Evolutionary conservation across 2,888 invertebrate species (phyloP), one percentile per base, ranked within the genome.

Genomic region (Sylvicola cinctus): DNA sequence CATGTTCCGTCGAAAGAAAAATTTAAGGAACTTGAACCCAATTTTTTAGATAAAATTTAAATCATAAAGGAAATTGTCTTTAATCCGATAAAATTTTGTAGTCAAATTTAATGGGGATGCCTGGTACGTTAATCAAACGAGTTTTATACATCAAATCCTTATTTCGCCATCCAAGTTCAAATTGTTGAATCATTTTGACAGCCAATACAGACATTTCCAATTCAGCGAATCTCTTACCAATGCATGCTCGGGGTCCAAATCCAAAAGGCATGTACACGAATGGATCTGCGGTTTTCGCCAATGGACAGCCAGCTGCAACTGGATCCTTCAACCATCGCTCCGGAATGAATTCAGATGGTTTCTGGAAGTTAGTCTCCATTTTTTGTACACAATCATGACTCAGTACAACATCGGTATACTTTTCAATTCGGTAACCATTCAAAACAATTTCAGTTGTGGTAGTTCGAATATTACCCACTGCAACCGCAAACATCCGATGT

Each of bases 181-280:
- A 28, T 28, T 28, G 6, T 8, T 11, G 28, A 13, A 28, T 28
- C n/a, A 28, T 5, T 20, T 20, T 63, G 13, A 61, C 55, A 17
- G 65, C 37, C 0, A 70, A 49, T 2, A 59, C 61, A 50, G 70
- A 68, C 36, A 76, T 65, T 51, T 78, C 79, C 45, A 80, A 59
- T 46, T 77, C 75, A 1, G 79, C 79, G 38, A 83, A 70, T 45
- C 79, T 59, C 45, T 71, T 63, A 6, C 81, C 80, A 41, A 77
- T 66, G 47, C 77, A 78, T 34, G 67, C 67, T 37, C 77, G 64
- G 0, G 74, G 62, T 1, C 77, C 78, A 45, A 70, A 73, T 2
- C 77, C 77, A 49, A 78, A 78, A 0, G 77, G 76, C 37, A 72
- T 50, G 39, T 51, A 54, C 3, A 47, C 46, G 30, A 55, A 55